Conservation (phyloP, 1,140 invertebrate species). For the Zaprionus nigranus region DNA sequence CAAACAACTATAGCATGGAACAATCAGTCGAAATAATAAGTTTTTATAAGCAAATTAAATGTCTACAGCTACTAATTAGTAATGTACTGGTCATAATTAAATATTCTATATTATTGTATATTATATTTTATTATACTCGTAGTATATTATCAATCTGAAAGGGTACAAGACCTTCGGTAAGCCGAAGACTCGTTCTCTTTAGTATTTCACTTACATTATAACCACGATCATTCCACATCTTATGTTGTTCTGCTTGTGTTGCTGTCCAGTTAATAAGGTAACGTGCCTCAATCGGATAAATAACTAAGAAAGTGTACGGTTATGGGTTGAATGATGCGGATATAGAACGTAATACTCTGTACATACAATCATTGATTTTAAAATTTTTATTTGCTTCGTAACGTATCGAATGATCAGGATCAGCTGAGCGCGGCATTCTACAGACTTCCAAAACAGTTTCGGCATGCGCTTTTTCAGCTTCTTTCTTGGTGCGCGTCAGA, state of each 20-base stretch:
- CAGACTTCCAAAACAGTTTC: not conserved
- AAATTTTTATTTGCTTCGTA: not conserved
- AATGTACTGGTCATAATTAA: no score
- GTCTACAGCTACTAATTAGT: no score
- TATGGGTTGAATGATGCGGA: not conserved
- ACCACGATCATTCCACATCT: not conserved
- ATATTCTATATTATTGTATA: no score
- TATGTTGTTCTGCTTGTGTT: slow-evolving; percentile 31
- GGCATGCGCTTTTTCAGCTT: slow-evolving; percentile 12
- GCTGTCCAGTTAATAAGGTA: slow-evolving; percentile 37
- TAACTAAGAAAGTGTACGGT: slow-evolving; percentile 7
- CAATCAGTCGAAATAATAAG: no score
- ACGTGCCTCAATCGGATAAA: slow-evolving; percentile 47
- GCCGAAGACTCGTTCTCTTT: no score
- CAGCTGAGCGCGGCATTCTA: not conserved
- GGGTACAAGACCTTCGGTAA: no score
- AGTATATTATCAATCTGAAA: no score
- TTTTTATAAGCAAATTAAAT: no score
- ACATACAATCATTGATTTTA: slow-evolving; percentile 13
- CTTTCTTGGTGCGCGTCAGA: not conserved
- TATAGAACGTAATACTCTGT: not conserved
- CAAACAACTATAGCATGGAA: no score
- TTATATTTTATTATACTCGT: not conserved
- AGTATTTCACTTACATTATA: not conserved
- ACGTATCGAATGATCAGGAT: not conserved